Base-by-base conservation (phyloP, 1,140 invertebrate species). In the Hypsibius dujardini region DNA sequence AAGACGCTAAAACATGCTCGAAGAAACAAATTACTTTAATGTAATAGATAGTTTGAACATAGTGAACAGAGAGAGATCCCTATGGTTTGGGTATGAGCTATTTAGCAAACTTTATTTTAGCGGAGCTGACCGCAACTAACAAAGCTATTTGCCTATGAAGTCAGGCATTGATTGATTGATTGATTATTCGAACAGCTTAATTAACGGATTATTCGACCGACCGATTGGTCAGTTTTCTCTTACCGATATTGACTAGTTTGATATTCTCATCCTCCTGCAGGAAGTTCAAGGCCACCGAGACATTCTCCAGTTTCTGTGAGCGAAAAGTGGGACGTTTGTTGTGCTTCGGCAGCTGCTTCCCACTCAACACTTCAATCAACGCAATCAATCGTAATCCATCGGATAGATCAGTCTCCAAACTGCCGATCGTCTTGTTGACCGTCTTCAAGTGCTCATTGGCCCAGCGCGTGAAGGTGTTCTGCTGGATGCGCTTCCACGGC, bases 401-500 rank as follows among this genome's bases (percentile, higher is more conserved):
- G 56, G 86, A 86, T 42, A 95, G 81, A 82, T 95, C 92, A 59
- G 84, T 85, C 78, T 92, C 90, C 76, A 95, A 79, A 80, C 89
- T 88, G 45, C 81, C 84, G 72, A 95, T 87, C 74, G 85, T 84
- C 77, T 88, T 89, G 77, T 87, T 85, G 45, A 86, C 86, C 3
- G 84, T 86, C 80, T 92, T 91, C 70, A 95, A 81, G 78, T 92
- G 90, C 76, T 95, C 90, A 81, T 95, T 95, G 1, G 89, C 90
- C 92, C 92, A 95, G 76, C 92, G 84, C 62, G 91, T 92, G 77
- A 95, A 95, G 46, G 92, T 95, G 77, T 95, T 95, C 80, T 93
- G 90, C 80, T 95, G 92, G 73, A 95, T 95, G 74, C 88, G 84
- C 80, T 92, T 93, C 90, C 90, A 93, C 77, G 89, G 87, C 69